Evolutionary conservation across 2,888 invertebrate genomes (phyloP), one percentile per base, ranked within the genome.

Genomic region (Idaea straminata): DNA sequence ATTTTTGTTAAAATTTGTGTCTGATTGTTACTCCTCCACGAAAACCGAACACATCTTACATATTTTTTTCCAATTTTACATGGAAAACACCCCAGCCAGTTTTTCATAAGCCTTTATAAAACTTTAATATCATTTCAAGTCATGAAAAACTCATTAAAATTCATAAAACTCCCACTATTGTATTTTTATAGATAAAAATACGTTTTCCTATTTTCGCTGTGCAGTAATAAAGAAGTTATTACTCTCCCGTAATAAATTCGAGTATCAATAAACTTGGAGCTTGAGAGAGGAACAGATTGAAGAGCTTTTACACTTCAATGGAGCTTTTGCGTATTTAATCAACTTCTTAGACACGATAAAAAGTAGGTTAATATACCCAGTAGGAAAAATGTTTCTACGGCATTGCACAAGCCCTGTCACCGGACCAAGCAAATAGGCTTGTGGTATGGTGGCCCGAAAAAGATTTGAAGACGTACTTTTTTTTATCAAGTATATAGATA

Each of bases 241-340:
- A 47, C 47, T 25, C 59, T 61, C 13, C 15, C 25, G 36, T 36
- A 15, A 63, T 59, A 61, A 15, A 64, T 63, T 60, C 15, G 7
- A 59, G 58, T 59, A 16, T 15, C 58, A 16, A 59, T 59, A 59
- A 59, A 59, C 58, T 59, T 59, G 25, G 25, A 25, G 58, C 58
- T 15, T 5, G 15, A 15, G 7, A 15, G 10, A 59, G 7, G 15
- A 16, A 59, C 16, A 59, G 15, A 16, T 59, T 59, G 15, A 59
- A 15, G 16, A 59, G 58, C 15, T 59, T 59, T 59, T 59, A 59
- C 58, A 16, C 58, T 59, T 59, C 15, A 59, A 15, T 59, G 58
- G 16, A 59, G 58, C 58, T 58, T 36, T 36, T 36, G 36, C 47
- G 13, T 47, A 47, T 47, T 47, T 47, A 47, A 47, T 47, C 47